A percentile compares a stretch with the other conserved stretches of the same genome.
phyloP scores from a whole-genome alignment of 2,113 vertebrate species.

The Tricholaema leucomelas region DNA sequence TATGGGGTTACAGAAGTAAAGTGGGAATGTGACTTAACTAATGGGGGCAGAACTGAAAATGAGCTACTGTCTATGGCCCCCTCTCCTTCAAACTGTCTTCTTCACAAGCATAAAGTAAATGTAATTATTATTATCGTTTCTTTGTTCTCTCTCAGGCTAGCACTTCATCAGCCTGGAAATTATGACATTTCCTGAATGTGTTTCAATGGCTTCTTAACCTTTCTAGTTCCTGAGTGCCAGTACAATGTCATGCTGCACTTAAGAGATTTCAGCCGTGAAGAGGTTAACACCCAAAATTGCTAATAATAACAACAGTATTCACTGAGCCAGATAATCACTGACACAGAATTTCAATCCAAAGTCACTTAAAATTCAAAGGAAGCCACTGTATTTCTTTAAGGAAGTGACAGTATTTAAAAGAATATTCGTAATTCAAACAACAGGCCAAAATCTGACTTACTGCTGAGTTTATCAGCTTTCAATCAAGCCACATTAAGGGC shows the following conservation, averaged over 20 bases:
- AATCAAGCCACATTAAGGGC: neutral
- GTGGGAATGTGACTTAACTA: neutral
- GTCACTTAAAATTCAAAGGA: conserved; percentile 49
- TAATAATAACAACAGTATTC: conserved; percentile 38
- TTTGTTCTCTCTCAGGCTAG: conserved; percentile 32
- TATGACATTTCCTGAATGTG: conserved; percentile 22
- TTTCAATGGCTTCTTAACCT: conserved; percentile 40
- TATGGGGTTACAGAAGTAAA: neutral
- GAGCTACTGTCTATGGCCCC: neutral
- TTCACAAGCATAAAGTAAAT: neutral
- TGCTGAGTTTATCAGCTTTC: neutral
- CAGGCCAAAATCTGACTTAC: neutral
- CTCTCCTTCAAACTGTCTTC: conserved; percentile 2
- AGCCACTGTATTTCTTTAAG: conserved; percentile 19
- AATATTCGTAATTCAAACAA: conserved; percentile 40
- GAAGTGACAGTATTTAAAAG: conserved; percentile 34
- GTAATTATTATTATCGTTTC: conserved; percentile 8
- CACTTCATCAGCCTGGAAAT: conserved; percentile 49
- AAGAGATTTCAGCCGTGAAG: conserved; percentile 1
- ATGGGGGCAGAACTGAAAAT: conserved; percentile 15
- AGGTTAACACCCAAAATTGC: conserved; percentile 42
- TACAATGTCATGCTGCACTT: neutral
- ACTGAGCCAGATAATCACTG: conserved; percentile 49
- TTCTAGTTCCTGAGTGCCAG: neutral
- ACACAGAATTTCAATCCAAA: conserved; percentile 37